These are phyloP conservation scores for Oreochromis aureus DNA, from an alignment of 2,113 vertebrate species.

Conservation along the genomic window DNA sequence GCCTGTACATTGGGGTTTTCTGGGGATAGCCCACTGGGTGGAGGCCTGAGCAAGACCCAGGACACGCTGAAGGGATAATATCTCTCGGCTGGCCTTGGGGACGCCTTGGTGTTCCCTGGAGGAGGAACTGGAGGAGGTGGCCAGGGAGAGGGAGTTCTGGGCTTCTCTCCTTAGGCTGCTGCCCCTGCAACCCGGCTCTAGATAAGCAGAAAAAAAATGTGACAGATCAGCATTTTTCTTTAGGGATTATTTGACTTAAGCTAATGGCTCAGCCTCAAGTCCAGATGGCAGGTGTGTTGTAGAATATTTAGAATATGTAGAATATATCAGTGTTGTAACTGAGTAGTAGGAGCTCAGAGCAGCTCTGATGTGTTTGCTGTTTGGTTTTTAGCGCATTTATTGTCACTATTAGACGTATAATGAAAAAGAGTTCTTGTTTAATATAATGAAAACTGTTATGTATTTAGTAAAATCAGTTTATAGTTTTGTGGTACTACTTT, in stretches of 20 bases:
- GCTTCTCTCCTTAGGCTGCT: not conserved
- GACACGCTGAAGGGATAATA: rapidly evolving
- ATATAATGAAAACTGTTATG: no score
- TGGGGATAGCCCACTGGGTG: rapidly evolving
- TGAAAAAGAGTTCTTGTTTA: rapidly evolving
- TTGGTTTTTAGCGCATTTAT: no score
- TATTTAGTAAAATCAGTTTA: no score
- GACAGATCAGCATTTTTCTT: not conserved
- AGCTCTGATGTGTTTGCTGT: rapidly evolving
- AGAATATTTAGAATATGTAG: not conserved
- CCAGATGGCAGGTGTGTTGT: not conserved
- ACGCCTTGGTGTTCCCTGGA: not conserved
- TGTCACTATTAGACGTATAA: not conserved
- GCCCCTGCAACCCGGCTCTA: rapidly evolving
- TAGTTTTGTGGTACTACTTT: no score
- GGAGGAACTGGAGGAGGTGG: not conserved
- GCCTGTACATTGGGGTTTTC: not conserved
- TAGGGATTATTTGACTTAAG: rapidly evolving
- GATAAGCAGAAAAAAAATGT: rapidly evolving
- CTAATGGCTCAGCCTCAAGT: not conserved
- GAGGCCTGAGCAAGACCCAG: rapidly evolving
- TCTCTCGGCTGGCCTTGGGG: rapidly evolving
- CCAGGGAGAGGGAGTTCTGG: not conserved
- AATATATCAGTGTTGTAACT: not conserved
- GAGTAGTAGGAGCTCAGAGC: not conserved